Conservation (phyloP, 2,888 invertebrate genomes). For the Muscina levida region DNA sequence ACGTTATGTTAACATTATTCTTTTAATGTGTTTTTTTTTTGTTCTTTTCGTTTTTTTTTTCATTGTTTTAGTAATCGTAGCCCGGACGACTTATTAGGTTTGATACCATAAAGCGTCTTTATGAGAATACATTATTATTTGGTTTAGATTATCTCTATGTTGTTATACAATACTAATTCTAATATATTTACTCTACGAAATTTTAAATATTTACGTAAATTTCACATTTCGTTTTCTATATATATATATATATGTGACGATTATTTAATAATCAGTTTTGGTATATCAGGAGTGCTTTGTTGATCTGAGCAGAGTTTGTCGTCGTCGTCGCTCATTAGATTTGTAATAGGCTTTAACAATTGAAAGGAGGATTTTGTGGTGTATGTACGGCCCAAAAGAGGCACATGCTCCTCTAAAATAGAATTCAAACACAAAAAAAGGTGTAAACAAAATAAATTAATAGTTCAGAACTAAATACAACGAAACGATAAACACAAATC, state of each 20-base stretch:
- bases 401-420: conserved; percentile 81
- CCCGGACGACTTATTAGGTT: not conserved
- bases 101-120: conserved; percentile 17
- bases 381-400: conserved; percentile 80
- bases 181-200: conserved; percentile 5
- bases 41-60: too few relatives aligned
- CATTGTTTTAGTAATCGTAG: not conserved
- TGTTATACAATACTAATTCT: conserved; percentile 32
- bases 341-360: conserved; percentile 66
- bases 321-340: conserved; percentile 52
- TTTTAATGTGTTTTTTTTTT: too few relatives aligned
- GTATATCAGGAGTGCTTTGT: conserved; percentile 62
- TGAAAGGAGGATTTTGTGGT: conserved; percentile 70
- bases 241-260: conserved; percentile 3
- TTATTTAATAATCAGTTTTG: conserved; percentile 65
- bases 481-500: conserved; percentile 38
- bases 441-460: conserved; percentile 65
- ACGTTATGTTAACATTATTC: too few relatives aligned
- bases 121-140: conserved; percentile 32
- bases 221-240: conserved; percentile 11
- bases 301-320: conserved; percentile 62
- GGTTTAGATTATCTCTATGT: conserved; percentile 24
- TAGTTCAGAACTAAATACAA: conserved; percentile 18
- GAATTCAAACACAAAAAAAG: conserved; percentile 72
- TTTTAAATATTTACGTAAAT: conserved; percentile 30